A percentile compares a stretch with the other conserved stretches of the same genome.
Conservation (phyloP, 1,140 invertebrate species). For the Probaryconus sp. region DNA sequence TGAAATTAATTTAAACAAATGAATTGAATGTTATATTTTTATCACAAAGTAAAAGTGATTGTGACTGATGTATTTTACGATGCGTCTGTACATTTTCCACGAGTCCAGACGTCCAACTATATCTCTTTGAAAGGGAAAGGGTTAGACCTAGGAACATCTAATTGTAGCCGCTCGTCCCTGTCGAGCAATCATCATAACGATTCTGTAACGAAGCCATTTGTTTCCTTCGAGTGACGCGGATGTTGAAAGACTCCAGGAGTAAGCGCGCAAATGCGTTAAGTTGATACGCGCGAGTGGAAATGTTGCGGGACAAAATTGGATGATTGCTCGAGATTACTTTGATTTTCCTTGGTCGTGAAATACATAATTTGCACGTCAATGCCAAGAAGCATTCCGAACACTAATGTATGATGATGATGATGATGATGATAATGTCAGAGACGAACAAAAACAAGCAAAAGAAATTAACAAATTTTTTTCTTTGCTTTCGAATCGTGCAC, state of each 20-base stretch:
- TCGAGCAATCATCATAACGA: conserved; percentile 65
- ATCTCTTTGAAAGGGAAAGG: conserved; percentile 38
- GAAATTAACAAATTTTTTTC: no score
- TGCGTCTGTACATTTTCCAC: no score
- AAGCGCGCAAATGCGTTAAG: conserved; percentile 42
- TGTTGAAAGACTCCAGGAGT: conserved; percentile 38
- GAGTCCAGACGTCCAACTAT: background rate
- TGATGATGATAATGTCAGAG: background rate
- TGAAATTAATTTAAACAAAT: no score
- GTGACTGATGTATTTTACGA: no score
- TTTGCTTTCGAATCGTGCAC: no score
- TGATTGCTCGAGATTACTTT: conserved; percentile 69
- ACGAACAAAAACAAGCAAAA: no score
- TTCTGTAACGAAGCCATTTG: conserved; percentile 72
- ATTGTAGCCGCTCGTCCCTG: conserved; percentile 51
- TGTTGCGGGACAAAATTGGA: conserved; percentile 59
- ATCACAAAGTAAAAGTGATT: no score
- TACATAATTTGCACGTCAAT: conserved; percentile 26
- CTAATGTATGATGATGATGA: conserved; percentile 10
- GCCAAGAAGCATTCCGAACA: conserved; percentile 11
- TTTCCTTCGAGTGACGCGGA: conserved; percentile 56
- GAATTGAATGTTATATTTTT: no score
- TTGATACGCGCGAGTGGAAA: conserved; percentile 41
- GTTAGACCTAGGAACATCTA: conserved; percentile 54
- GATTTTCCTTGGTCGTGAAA: conserved; percentile 58